Evolutionary conservation across 2,113 vertebrate species (phyloP).

Genomic region (Ploceus nigricollis): DNA sequence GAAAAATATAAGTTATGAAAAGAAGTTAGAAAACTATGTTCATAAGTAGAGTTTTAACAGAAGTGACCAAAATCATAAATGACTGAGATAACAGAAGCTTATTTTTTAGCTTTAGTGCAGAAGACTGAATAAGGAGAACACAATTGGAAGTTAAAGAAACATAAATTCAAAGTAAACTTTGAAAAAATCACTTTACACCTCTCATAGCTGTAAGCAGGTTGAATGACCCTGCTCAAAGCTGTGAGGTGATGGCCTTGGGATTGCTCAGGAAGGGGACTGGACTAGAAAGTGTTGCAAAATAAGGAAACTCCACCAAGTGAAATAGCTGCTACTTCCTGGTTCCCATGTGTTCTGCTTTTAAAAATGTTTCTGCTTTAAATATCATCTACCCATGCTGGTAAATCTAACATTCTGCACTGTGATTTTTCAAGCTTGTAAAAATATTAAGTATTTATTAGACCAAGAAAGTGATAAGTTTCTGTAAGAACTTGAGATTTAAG

Average conservation of each 20-base stretch:
- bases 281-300: not conserved
- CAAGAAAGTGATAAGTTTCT: not conserved
- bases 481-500: not conserved
- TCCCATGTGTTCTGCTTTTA: not conserved
- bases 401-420: not conserved
- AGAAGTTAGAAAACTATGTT: not conserved
- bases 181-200: not conserved
- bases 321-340: not conserved
- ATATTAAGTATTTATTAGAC: not conserved
- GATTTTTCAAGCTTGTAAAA: not conserved
- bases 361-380: not conserved
- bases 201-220: not conserved
- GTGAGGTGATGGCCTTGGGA: not conserved
- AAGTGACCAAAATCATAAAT: constrained; percentile 18
- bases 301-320: not conserved
- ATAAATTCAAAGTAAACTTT: constrained; percentile 2
- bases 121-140: constrained; percentile 1
- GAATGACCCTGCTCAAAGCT: not conserved
- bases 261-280: not conserved
- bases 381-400: not conserved
- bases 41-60: not conserved
- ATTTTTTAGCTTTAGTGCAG: not conserved
- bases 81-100: constrained; percentile 4
- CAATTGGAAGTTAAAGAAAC: constrained; percentile 3
- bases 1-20: not conserved